Evolutionary conservation across 2,888 invertebrate species (phyloP).

Genomic region (Matsumyia berberina): DNA sequence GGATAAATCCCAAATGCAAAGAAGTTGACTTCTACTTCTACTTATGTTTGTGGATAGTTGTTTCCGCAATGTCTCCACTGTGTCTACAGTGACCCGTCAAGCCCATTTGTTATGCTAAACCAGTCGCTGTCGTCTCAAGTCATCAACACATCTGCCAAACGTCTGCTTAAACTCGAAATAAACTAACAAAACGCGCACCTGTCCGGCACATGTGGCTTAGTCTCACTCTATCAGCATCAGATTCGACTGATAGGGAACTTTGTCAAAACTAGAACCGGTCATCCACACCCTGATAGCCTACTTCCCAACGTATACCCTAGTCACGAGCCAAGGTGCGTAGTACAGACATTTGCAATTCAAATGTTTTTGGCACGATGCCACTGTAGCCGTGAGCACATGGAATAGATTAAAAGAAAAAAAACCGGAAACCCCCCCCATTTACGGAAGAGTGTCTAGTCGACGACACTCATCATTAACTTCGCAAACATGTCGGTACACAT

Average conservation of each 20-base stretch:
- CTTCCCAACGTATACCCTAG: background rate
- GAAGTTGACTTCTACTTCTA: no score
- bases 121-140: no score
- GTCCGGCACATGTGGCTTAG: no score
- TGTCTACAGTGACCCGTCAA: no score
- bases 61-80: no score
- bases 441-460: slow-evolving; percentile 1
- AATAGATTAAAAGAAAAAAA: background rate
- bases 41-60: no score
- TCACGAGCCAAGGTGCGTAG: background rate
- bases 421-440: background rate
- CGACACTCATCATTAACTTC: background rate
- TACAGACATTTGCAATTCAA: background rate
- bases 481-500: background rate
- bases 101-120: no score
- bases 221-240: background rate
- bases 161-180: no score
- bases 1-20: no score
- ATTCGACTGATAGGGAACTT: background rate
- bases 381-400: background rate
- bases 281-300: background rate
- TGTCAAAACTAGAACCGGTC: background rate
- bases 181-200: no score
- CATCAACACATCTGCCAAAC: no score
- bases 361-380: background rate